Evolutionary conservation across 2,113 vertebrate species (phyloP), one percentile per base, ranked within the genome.

Genomic region (Saguinus imperator): DNA sequence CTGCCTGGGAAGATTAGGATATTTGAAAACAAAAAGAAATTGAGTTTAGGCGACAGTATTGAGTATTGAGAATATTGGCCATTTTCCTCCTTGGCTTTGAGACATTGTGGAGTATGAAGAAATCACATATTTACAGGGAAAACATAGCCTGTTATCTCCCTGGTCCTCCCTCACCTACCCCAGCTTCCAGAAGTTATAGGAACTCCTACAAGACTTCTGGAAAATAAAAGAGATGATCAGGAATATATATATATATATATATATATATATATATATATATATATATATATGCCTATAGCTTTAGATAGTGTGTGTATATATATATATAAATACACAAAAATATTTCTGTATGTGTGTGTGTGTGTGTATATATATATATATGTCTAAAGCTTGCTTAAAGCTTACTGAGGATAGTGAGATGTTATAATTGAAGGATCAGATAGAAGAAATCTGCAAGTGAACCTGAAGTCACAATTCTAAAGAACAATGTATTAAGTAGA

Each of bases 381-480:
- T 52, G 52, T 52, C 52, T 52, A 52, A 52, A 52, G 16, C 52
- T 52, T 52, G 17, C 52, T 52, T 52, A 70, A 86, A 79, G 27
- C 35, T 86, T 72, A 66, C 37, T 79, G 61, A 85, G 21, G 23
- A 48, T 29, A 64, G 50, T 43, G n/a, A 94, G 27, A 55, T 2
- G 8, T 58, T 82, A 37, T 27, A 68, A 75, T 8, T 86, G 64
- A 86, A 89, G 14, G 35, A 77, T 35, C 35, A 3, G 20, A 10
- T 55, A 68, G 77, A 77, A 82, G 45, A 85, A 97, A 87, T 87
- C 50, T 68, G 2, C 57, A 70, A 50, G 27, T 80, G 57, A 83
- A 89, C 61, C 80, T 79, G 93, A 35, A 48, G 48, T 88, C 50
- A 64, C 13, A 82, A 6, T 61, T 96, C 6, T 89, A 89, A 96